Percentiles rank a stretch among this genome's conserved stretches.
Evolutionary conservation across 2,113 vertebrate species (phyloP).

Genomic region (Chlorodrepanis virens): DNA sequence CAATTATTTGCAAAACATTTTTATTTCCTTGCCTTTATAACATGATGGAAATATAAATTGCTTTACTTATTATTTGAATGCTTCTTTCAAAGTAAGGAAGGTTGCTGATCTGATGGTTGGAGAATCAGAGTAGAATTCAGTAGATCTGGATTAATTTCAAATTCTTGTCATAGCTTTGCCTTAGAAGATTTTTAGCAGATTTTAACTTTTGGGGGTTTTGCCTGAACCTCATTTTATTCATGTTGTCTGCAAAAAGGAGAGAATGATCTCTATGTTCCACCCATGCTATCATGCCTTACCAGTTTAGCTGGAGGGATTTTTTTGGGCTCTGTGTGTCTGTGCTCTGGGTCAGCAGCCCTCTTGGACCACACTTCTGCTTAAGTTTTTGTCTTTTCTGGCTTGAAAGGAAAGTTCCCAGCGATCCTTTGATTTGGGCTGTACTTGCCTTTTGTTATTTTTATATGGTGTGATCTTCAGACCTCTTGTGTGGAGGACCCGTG

Average conservation of each 20-base stretch:
- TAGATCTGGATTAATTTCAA: neutral
- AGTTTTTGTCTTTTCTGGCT: neutral
- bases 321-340: neutral
- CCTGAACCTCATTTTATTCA: neutral
- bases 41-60: neutral
- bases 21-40: neutral
- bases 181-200: neutral
- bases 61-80: neutral
- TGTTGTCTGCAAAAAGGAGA: neutral
- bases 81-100: neutral
- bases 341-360: neutral
- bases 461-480: neutral
- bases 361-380: neutral
- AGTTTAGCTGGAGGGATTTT: neutral
- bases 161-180: neutral
- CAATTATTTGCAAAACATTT: neutral
- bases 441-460: neutral
- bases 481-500: rapidly evolving
- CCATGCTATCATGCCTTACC: neutral
- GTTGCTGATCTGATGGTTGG: neutral
- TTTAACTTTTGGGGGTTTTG: neutral
- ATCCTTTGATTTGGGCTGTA: neutral
- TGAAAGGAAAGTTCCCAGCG: neutral
- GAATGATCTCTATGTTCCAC: neutral
- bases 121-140: neutral